phyloP scores from a whole-genome alignment of 1,140 invertebrate species.

The Melanaphis sacchari region DNA sequence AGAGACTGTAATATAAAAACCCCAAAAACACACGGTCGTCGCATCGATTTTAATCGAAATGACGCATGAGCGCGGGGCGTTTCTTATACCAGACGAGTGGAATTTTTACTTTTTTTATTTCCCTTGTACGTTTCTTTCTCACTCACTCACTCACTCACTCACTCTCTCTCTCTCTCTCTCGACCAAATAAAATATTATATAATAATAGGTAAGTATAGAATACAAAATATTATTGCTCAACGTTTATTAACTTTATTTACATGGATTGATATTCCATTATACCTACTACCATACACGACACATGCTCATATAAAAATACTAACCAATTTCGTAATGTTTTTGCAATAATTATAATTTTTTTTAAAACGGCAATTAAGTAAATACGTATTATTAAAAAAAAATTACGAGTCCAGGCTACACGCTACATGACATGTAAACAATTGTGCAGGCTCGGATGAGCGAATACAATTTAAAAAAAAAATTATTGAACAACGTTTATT shows the following conservation, averaged over 20 bases:
- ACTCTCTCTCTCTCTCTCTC: no score
- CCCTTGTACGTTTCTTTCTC: neutral
- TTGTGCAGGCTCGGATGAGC: no score
- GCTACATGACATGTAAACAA: neutral
- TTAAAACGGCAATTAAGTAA: neutral
- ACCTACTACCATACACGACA: neutral
- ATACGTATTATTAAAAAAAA: neutral
- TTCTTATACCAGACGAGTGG: neutral
- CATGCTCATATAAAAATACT: neutral
- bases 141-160: no score
- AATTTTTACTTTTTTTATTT: conserved; percentile 12
- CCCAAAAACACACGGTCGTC: neutral
- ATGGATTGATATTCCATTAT: neutral
- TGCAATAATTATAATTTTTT: neutral
- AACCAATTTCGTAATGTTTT: neutral
- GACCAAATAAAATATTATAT: neutral
- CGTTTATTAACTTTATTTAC: neutral
- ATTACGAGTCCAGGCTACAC: neutral
- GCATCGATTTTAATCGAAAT: conserved; percentile 9
- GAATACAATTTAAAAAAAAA: neutral
- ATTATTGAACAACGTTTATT: neutral
- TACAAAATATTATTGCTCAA: neutral
- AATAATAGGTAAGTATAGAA: neutral
- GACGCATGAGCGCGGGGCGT: neutral
- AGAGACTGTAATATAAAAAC: neutral